Evolutionary conservation across 2,113 vertebrate genomes (phyloP), one percentile per base, ranked within the genome.

Genomic region (Pelusios castaneus): DNA sequence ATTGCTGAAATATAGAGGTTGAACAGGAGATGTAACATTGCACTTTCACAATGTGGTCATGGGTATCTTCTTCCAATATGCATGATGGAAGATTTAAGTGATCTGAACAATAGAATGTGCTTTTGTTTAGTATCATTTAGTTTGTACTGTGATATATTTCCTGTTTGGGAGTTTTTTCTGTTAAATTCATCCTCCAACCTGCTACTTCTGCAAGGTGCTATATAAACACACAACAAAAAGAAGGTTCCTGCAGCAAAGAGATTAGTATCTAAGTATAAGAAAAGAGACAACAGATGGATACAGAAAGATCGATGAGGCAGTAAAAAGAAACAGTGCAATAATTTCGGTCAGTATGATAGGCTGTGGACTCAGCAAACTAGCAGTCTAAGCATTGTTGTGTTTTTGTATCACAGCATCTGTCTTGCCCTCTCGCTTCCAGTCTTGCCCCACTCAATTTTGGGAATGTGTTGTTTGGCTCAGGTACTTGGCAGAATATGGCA

Each of bases 401-500:
- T 34, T 63, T 63, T 63, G 31, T n/a, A 81, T 4, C 0, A 25
- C 91, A 83, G 91, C 88, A 81, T 85, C 91, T 92, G 84, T 54
- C 89, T 0, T 0, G 82, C 67, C 60, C 41, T 87, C 80, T 92
- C 0, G 1, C 82, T 90, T 84, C 80, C 49, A 82, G 67, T 94
- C 93, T 88, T 49, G 92, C 88, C 77, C 90, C 51, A 77, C 2
- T 2, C 4, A 14, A 52, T 90, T 73, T 51, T 97, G 96, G 95
- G 92, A 91, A 73, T 4, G 54, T 13, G 49, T 84, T 0, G 10
- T 93, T 93, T 96, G 95, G 95, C 95, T 97, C 82, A 2, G 1
- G 94, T 94, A 89, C 85, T 88, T 97, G 97, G 97, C 97, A 97
- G 91, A 0, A 0, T 90, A 16, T 1, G 0, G 73, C 34, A 92